Base-by-base conservation (phyloP, 2,113 vertebrate species). In the Notarius quadriscutis region DNA sequence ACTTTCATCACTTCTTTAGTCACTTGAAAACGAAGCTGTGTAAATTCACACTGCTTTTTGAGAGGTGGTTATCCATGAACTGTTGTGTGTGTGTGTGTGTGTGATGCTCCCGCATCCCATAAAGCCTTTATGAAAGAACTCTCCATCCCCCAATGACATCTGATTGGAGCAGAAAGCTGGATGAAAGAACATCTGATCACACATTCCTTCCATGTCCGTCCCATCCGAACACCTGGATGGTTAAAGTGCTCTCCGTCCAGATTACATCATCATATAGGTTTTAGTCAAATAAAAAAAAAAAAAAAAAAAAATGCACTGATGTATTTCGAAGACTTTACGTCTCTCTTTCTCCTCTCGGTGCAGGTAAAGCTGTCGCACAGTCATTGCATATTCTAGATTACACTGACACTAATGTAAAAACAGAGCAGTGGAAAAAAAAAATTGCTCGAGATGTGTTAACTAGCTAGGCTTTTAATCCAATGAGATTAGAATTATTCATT, bases 391-490 rank as follows among this genome's bases (percentile, higher is more conserved):
- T n/a, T 25, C 10, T 55, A 78, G 4, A 78, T n/a, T 55, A 18
- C 14, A 17, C 0, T 9, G 51, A 79, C 17, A 30, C 25, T 57
- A 27, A 25, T n/a, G 48, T 25, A 22, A 55, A 63, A 41, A 72
- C 51, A 34, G 10, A 81, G 63, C 8, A 10, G 55, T n/a, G 25
- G 48, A 14, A 18, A 86, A 22, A 51, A 30, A 74, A 58, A 30
- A 67, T 25, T 83, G 22, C 20, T 63, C 14, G 27, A 87, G 58
- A 93, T 93, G 89, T 93, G 93, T 94, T 94, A 94, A 91, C 87
- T 84, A 86, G 91, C 89, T 87, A 91, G 85, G 90, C 89, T 84
- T 55, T 86, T 94, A 94, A 94, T 95, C 93, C 93, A 91, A 94
- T 94, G 93, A 93, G 84, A 91, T 74, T 50, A 80, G 89, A 88